A percentile compares a stretch with the other conserved stretches of the same genome.
These are phyloP conservation scores for Alosa sapidissima DNA, from an alignment of 2,797 vertebrate genomes.

Conservation along the genomic window DNA sequence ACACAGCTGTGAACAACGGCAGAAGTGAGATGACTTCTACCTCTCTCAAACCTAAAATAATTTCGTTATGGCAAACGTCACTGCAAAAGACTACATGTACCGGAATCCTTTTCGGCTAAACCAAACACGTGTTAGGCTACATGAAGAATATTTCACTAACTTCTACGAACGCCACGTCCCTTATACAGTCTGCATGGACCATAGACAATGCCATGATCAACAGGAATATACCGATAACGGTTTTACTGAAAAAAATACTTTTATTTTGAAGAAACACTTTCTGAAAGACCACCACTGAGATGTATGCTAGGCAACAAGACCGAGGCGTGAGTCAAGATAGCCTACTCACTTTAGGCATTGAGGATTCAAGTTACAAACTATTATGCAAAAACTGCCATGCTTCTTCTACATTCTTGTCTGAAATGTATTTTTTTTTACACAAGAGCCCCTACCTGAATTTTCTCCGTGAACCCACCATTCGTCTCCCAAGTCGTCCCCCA, in stretches of 20 bases:
- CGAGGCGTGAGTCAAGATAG: background rate
- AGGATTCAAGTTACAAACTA: background rate
- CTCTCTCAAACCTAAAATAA: background rate
- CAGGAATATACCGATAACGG: background rate
- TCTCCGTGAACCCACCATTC: conserved; percentile 50
- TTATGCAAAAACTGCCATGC: background rate
- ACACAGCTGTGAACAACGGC: background rate
- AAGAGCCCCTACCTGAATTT: conserved; percentile 37
- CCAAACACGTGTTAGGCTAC: conserved; percentile 36
- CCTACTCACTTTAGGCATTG: background rate
- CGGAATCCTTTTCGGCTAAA: conserved; percentile 31
- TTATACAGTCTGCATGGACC: background rate
- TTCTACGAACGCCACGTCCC: background rate
- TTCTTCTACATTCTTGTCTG: background rate
- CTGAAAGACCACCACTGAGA: background rate
- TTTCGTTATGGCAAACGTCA: background rate
- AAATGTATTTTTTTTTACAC: background rate
- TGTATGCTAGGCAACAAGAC: background rate
- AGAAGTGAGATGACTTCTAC: background rate
- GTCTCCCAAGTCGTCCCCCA: conserved; percentile 55
- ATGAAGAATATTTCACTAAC: background rate
- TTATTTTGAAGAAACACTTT: background rate
- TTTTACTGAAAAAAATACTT: background rate
- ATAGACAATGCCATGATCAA: background rate
- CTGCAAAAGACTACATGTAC: conserved; percentile 36